Conservation (phyloP, 2,113 vertebrate species). For the Edolisoma coerulescens region DNA sequence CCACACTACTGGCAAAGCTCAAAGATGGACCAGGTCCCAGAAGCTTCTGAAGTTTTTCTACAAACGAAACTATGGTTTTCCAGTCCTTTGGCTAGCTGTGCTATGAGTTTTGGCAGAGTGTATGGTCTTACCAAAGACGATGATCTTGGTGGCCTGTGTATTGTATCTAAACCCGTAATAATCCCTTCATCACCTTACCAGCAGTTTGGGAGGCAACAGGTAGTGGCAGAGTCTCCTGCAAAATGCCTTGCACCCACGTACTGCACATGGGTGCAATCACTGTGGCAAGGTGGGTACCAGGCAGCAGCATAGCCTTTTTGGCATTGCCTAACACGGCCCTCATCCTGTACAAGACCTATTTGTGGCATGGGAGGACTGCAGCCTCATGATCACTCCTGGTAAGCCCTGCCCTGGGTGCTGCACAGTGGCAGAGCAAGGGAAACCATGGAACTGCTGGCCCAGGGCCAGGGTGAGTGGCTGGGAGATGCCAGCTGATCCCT, state of each 20-base stretch:
- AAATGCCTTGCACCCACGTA: not conserved
- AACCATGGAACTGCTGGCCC: not conserved
- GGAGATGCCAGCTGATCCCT: not conserved
- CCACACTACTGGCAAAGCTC: not conserved
- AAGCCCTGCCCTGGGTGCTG: not conserved
- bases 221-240: not conserved
- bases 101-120: not conserved
- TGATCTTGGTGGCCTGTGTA: not conserved
- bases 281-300: not conserved
- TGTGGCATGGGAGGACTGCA: not conserved
- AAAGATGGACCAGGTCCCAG: not conserved
- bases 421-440: not conserved
- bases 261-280: rapidly evolving
- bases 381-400: not conserved
- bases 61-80: not conserved
- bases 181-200: not conserved
- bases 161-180: not conserved
- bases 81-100: not conserved
- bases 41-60: not conserved
- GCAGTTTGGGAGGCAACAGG: not conserved
- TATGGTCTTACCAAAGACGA: not conserved
- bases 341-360: rapidly evolving
- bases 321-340: not conserved
- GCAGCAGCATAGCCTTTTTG: not conserved
- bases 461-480: rapidly evolving